These are phyloP conservation scores for Ochropleura plecta DNA, from an alignment of 2,888 invertebrate species.

Conservation along the genomic window DNA sequence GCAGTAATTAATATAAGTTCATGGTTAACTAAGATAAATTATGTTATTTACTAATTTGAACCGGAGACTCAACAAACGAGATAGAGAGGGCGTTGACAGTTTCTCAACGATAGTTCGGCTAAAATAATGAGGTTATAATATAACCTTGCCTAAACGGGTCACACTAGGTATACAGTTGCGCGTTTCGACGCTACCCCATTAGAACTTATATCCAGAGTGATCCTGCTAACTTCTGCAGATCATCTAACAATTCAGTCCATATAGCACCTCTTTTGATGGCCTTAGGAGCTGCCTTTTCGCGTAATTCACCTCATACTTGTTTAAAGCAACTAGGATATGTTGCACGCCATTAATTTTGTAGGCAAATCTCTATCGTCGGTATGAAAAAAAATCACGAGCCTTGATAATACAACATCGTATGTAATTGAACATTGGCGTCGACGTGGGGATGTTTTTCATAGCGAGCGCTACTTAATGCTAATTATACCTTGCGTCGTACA, in stretches of 20 bases:
- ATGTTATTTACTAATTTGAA: slow-evolving; percentile 55
- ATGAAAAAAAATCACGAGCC: slow-evolving; percentile 32
- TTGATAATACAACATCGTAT: slow-evolving; percentile 57
- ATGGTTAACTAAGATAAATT: slow-evolving; percentile 61
- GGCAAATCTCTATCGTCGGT: slow-evolving; percentile 1
- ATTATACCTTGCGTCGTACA: slow-evolving; percentile 43
- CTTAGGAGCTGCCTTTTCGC: background rate
- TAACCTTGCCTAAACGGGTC: background rate
- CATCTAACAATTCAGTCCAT: background rate
- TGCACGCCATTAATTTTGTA: background rate
- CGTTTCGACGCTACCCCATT: background rate
- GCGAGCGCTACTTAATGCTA: slow-evolving; percentile 37
- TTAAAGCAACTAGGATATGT: background rate
- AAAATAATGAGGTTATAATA: slow-evolving; percentile 15
- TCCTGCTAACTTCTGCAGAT: background rate
- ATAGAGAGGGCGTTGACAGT: slow-evolving; percentile 38
- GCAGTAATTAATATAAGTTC: slow-evolving; percentile 60
- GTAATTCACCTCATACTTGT: background rate
- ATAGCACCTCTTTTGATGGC: too few relatives aligned
- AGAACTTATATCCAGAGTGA: background rate
- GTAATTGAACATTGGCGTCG: slow-evolving; percentile 58
- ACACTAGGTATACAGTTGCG: background rate
- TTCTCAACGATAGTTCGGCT: slow-evolving; percentile 16
- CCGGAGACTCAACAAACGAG: slow-evolving; percentile 42
- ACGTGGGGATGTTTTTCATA: slow-evolving; percentile 64